Base-by-base conservation (phyloP, 2,888 invertebrate genomes). In the Ennomos erosarius region DNA sequence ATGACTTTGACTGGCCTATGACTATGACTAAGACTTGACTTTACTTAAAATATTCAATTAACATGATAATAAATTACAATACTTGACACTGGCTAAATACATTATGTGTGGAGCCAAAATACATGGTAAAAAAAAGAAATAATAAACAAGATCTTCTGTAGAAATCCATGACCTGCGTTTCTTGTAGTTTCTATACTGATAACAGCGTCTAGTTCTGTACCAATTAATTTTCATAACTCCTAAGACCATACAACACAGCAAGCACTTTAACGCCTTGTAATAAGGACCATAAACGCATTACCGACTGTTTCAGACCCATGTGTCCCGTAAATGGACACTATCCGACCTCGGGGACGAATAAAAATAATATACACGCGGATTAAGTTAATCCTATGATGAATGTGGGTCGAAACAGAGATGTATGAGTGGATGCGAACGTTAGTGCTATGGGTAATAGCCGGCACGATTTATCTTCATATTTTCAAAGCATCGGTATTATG, bases 321-420 rank as follows among this genome's bases (percentile, higher is more conserved):
- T 67, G 69, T 69, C 71, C 65, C 55, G 69, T 71, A 76, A 79
- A 82, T 77, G 78, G 76, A 76, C 77, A 81, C 75, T 81, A 84
- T 83, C 76, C 76, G 72, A 74, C 85, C 79, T 79, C 54, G 61
- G 78, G 83, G 85, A 77, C 73, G 70, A 84, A 84, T 85, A 84
- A 83, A 84, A 85, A 84, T 86, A 85, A 85, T 83, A 83, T 84
- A 86, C 81, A 81, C 78, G 71, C 68, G 79, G 80, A 84, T 86
- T 78, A 79, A 80, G 74, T 81, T 85, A 84, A 85, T 85, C 84
- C 82, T 73, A 83, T 87, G 84, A 87, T 85, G 78, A 79, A 87
- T 85, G 79, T 74, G 76, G 80, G 82, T 75, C 61, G 65, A 60
- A 74, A 68, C 65, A 69, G 70, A 54, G 55, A 67, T 60, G 64